Base-by-base conservation (phyloP, 1,140 invertebrate genomes). In the Drosophila nikananu region DNA sequence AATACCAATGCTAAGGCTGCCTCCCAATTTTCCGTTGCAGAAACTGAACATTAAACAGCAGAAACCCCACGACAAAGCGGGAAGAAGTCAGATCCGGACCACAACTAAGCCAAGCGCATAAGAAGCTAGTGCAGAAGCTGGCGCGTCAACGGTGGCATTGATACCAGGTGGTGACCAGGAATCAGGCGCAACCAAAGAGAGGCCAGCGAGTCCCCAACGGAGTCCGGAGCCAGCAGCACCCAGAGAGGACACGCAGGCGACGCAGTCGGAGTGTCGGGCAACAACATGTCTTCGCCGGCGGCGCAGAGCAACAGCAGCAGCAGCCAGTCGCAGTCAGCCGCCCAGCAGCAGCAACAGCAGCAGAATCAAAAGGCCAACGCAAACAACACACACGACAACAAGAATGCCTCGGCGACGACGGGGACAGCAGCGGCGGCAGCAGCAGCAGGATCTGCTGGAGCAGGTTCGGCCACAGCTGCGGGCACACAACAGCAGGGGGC, bases 301-400 rank as follows among this genome's bases (percentile, higher is more conserved):
- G 86, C 84, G 57, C 84, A 87, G 77, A 89, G 60, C 80, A 91
- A 79, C 77, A 91, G 63, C 87, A 91, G 75, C 80, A 83, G 60
- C 79, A 81, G 67, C 54, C 81, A 68, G 76, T 63, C 49, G 66
- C 64, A 67, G 64, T 71, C 67, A 66, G 67, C 54, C 41, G 71
- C 68, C 54, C 57, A 72, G 66, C 64, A 32, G 30, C 30, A 71
- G 54, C 73, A 78, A 44, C 80, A 78, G 80, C 73, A 57, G 67
- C 58, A 77, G 54, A 71, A 70, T 60, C 81, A 66, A 68, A 78
- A 80, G 63, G 71, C 78, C 39, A 71, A 70, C 62, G 42, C 61
- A 52, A 72, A 77, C 46, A 77, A 77, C 64, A 52, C 79, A 78
- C 75, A 78, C 39, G 75, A 78, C 17, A 78, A 57, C 75, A 78